Conservation (phyloP, 1,140 invertebrate genomes). For the Brachionus asplanchnoidis region DNA sequence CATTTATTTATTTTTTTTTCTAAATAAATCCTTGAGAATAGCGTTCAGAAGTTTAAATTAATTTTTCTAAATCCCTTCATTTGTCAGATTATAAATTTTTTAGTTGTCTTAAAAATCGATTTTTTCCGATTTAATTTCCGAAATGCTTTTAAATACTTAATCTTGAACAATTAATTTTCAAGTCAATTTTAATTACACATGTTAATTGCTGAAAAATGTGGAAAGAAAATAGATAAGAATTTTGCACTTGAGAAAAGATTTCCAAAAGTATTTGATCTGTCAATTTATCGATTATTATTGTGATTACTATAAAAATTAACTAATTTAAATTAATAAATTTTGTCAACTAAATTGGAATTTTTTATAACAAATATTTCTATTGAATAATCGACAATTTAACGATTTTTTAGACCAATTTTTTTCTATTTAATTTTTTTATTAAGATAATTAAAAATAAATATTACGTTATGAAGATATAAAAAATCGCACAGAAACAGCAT, state of each 20-base stretch:
- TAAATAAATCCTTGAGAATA: neutral
- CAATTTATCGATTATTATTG: neutral
- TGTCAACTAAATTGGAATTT: neutral
- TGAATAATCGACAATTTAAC: neutral
- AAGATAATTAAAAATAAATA: neutral
- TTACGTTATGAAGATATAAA: neutral
- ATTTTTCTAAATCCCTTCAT: neutral
- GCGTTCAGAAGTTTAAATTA: neutral
- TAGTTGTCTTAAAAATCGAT: neutral
- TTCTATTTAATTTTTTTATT: neutral
- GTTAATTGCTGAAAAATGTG: neutral
- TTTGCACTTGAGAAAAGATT: neutral
- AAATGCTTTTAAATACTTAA: neutral
- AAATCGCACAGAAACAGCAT: neutral
- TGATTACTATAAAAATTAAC: neutral
- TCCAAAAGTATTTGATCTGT: neutral
- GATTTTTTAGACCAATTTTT: neutral
- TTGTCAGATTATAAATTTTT: neutral
- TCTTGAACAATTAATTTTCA: neutral
- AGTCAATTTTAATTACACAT: constrained; percentile 4
- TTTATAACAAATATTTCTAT: neutral
- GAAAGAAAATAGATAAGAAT: neutral
- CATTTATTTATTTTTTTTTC: neutral
- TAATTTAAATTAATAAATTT: neutral
- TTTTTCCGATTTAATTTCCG: neutral